phyloP scores from a whole-genome alignment of 2,113 vertebrate genomes.

The Galemys pyrenaicus region DNA sequence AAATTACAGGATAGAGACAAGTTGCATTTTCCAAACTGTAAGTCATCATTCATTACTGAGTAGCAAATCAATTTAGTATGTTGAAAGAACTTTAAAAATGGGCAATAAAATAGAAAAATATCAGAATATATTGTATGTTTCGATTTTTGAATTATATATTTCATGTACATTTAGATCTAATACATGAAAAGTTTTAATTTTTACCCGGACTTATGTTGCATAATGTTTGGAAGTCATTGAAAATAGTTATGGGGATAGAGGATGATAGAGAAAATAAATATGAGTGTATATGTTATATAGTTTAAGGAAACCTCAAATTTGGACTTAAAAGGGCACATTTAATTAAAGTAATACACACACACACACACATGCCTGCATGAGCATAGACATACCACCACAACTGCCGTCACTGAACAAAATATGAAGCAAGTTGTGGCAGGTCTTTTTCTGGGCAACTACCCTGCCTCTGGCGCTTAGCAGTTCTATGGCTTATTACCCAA shows the following conservation, averaged over 20 bases:
- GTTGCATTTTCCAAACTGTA: neutral
- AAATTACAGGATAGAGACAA: neutral
- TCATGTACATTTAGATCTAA: neutral
- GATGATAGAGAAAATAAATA: neutral
- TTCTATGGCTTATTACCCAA: neutral
- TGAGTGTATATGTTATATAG: neutral
- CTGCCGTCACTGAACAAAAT: neutral
- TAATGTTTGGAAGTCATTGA: neutral
- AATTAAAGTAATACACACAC: neutral
- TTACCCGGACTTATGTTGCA: neutral
- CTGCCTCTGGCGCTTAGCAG: neutral
- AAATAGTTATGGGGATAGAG: neutral
- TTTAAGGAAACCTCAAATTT: neutral
- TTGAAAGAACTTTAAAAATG: neutral
- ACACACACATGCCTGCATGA: neutral
- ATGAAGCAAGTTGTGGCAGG: neutral
- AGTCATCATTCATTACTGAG: neutral
- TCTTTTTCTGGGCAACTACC: neutral
- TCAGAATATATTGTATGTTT: neutral
- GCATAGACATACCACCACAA: neutral
- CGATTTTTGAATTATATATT: neutral
- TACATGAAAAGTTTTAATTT: neutral
- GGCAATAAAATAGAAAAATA: neutral
- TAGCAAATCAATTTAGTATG: neutral
- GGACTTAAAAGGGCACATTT: no score